A percentile compares a stretch with the other conserved stretches of the same genome.
These are phyloP conservation scores for Galagoides demidoff DNA, from an alignment of 2,797 vertebrate species.

Conservation along the genomic window DNA sequence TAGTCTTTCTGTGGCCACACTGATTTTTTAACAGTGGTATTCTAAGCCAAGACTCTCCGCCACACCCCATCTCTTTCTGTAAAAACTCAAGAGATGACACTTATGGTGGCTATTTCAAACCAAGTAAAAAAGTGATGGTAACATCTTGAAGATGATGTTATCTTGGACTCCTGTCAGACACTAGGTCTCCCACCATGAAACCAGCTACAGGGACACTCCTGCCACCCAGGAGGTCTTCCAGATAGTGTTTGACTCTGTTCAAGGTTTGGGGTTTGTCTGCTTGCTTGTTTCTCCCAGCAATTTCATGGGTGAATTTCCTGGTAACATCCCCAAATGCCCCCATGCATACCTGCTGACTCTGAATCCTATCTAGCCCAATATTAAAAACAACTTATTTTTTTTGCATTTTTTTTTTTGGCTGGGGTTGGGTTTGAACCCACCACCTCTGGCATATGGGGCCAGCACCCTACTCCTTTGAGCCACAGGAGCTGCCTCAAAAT, in stretches of 20 bases:
- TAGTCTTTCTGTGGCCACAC: neutral
- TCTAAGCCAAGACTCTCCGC: neutral
- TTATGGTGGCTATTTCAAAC: neutral
- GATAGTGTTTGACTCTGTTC: neutral
- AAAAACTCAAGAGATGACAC: neutral
- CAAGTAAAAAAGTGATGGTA: neutral
- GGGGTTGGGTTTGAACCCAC: no score
- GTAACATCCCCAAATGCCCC: neutral
- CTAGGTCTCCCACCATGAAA: neutral
- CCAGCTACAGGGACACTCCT: neutral
- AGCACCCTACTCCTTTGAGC: no score
- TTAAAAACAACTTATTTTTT: neutral
- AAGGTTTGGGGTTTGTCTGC: neutral
- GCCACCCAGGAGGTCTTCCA: neutral
- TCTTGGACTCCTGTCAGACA: neutral
- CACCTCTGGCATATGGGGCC: no score
- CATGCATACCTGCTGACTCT: neutral
- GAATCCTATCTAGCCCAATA: neutral
- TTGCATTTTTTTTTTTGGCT: no score
- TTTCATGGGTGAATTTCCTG: neutral
- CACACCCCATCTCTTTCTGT: neutral
- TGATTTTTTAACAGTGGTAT: neutral
- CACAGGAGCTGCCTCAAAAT: no score
- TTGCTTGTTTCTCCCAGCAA: constrained; percentile 12
- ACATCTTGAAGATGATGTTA: neutral